A percentile compares a stretch with the other conserved stretches of the same genome.
These are phyloP conservation scores for Antennarius striatus DNA, from an alignment of 2,113 vertebrate genomes.

Conservation along the genomic window DNA sequence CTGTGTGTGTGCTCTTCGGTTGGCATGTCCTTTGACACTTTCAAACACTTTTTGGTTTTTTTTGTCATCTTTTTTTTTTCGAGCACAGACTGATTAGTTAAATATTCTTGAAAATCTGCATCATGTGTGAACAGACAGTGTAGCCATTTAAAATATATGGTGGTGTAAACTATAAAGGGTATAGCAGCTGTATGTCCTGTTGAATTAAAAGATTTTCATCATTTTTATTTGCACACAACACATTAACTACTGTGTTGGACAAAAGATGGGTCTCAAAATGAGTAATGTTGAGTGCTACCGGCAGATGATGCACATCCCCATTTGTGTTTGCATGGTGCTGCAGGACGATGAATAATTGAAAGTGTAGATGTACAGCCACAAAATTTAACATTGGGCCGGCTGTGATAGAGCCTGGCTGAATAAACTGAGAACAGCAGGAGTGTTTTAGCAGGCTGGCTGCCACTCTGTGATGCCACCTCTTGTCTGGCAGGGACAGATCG, in stretches of 20 bases:
- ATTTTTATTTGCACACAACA: no score
- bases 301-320: slow-evolving; percentile 30
- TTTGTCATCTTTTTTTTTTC: background rate
- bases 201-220: no score
- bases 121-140: background rate
- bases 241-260: no score
- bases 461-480: slow-evolving; percentile 64
- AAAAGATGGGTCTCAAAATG: no score
- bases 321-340: slow-evolving; percentile 46
- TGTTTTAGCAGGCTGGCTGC: slow-evolving; percentile 64
- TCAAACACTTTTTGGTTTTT: background rate
- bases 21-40: background rate
- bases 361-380: slow-evolving; percentile 59
- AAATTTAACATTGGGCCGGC: slow-evolving; percentile 49
- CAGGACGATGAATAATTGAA: slow-evolving; percentile 61
- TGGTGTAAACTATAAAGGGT: no score
- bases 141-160: no score
- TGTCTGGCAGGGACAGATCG: slow-evolving; percentile 59
- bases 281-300: no score
- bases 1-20: background rate
- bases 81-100: background rate
- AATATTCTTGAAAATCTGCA: background rate
- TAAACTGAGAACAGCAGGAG: slow-evolving; percentile 67
- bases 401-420: slow-evolving; percentile 65
- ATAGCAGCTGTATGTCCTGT: no score